Evolutionary conservation across 2,888 invertebrate genomes (phyloP).

Genomic region (Malthinus seriepunctatus): DNA sequence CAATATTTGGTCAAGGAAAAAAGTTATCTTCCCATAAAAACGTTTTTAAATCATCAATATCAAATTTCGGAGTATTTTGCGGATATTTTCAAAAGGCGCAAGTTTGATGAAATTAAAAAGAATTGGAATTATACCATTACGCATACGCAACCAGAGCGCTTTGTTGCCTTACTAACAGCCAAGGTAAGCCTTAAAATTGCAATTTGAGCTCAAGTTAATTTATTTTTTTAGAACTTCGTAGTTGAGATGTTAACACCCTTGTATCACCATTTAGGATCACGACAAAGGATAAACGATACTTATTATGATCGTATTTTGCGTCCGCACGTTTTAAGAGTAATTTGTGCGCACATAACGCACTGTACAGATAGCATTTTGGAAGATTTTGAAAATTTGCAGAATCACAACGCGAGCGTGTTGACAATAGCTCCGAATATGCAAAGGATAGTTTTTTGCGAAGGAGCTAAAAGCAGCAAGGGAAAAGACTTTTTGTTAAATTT

Average conservation of each 20-base stretch:
- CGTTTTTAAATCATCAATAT: not conserved
- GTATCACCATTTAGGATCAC: not conserved
- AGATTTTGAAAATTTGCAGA: not conserved
- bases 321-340: not conserved
- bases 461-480: not conserved
- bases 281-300: not conserved
- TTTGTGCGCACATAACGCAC: not conserved
- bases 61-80: not conserved
- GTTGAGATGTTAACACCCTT: not conserved
- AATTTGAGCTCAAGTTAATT: not conserved
- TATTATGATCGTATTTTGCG: not conserved
- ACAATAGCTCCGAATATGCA: not conserved
- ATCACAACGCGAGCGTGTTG: not conserved
- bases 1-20: slow-evolving; percentile 61
- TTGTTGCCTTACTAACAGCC: not conserved
- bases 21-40: slow-evolving; percentile 61
- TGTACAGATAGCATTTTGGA: not conserved
- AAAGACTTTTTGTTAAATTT: not conserved
- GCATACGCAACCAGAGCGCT: not conserved
- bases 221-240: not conserved
- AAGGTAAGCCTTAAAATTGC: not conserved
- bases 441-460: not conserved
- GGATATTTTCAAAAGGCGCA: not conserved
- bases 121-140: not conserved
- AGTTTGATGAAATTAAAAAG: not conserved